Base-by-base conservation (phyloP, 2,113 vertebrate genomes). In the Chaetodon auriga region DNA sequence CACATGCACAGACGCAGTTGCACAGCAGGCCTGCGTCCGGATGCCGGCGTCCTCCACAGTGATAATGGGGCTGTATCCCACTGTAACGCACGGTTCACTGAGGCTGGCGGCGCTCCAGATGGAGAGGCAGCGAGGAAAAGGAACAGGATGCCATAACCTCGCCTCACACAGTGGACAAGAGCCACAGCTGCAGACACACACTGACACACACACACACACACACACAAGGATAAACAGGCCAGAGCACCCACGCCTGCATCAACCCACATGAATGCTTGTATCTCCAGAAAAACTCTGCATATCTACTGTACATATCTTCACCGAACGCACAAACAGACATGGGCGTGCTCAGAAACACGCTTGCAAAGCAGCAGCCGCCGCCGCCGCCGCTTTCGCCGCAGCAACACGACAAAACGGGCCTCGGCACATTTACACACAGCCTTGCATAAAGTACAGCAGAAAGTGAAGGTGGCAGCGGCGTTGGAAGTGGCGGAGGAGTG, bases 141-240 rank as follows among this genome's bases (percentile, higher is more conserved):
- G 92, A 93, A 91, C 88, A 93, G 92, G 92, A 93, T 90, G 90
- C 88, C 88, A 84, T 89, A 89, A 90, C 88, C 81, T 87, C 81
- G 54, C 70, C 81, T 83, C 66, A 58, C 83, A 81, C 82, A 90
- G 85, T 80, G 87, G 83, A 88, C 85, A 85, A 83, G 88, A 87
- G 80, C 75, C 87, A 87, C 92, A 93, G 90, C 91, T 91, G 92
- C 89, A 87, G 41, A 75, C 68, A 43, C 68, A 78, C 78, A 82
- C 89, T 86, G 41, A 75, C 68, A 43, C 68, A 78, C 78, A 82
- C 64, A 81, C 46, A 72, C 43, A 64, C 46, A 83, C 61, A 78
- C 75, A 66, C 64, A 74, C 72, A 72, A 4, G 48, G n/a, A 65
- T 3, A 58, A 72, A 65, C 76, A 81, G 61, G 81, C 88, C 86